These are phyloP conservation scores for Cecidostiba fungosa DNA, from an alignment of 2,888 invertebrate genomes.

Conservation along the genomic window DNA sequence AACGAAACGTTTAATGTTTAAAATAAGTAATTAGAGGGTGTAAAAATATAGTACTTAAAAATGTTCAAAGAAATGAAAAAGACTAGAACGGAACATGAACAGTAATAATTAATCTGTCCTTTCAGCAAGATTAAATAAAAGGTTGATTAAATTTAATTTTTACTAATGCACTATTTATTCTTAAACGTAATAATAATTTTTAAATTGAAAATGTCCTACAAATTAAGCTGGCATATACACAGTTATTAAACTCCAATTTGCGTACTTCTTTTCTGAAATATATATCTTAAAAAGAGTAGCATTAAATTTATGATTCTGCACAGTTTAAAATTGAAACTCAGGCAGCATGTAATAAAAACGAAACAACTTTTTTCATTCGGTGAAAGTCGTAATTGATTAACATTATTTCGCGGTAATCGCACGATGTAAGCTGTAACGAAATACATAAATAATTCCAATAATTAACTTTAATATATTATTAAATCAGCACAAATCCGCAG, in stretches of 20 bases:
- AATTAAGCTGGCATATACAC: not conserved
- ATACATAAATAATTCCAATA: conserved; percentile 22
- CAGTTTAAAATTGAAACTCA: not conserved
- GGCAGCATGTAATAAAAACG: not conserved
- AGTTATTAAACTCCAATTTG: too few relatives aligned
- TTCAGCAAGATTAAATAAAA: conserved; percentile 28
- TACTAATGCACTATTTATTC: not conserved
- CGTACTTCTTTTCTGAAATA: too few relatives aligned
- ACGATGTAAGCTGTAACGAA: not conserved
- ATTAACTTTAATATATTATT: conserved; percentile 26
- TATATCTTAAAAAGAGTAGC: not conserved
- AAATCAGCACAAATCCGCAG: not conserved
- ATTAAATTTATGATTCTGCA: not conserved
- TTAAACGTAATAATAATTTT: too few relatives aligned
- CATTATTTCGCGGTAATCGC: not conserved
- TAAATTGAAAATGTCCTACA: not conserved
- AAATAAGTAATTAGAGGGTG: conserved; percentile 18
- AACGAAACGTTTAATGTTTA: not conserved
- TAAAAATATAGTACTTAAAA: not conserved
- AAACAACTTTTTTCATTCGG: not conserved
- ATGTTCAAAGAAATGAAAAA: not conserved
- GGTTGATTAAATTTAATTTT: too few relatives aligned
- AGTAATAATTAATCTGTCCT: conserved; percentile 55
- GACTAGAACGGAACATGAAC: not conserved
- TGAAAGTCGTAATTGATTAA: conserved; percentile 46